These are phyloP conservation scores for Chydorus sphaericus DNA, from an alignment of 2,888 invertebrate genomes.

Conservation along the genomic window DNA sequence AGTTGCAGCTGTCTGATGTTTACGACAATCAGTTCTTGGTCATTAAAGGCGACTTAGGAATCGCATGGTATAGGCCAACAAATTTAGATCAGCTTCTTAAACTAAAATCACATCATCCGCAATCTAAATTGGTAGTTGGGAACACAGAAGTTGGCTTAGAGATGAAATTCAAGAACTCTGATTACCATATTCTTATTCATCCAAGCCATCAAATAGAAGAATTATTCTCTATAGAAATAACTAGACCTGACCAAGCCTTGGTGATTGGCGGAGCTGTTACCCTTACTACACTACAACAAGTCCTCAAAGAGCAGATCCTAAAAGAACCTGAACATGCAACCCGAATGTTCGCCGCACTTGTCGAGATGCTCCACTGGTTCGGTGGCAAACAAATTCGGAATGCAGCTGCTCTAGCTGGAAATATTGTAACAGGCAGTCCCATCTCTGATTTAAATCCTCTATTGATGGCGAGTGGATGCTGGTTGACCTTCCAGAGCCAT, in stretches of 20 bases:
- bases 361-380: conserved; percentile 83
- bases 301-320: neutral
- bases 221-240: too few species aligned
- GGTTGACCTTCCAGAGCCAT: conserved; percentile 15
- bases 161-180: conserved; percentile 67
- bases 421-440: conserved; percentile 88
- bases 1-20: conserved; percentile 35
- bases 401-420: conserved; percentile 84
- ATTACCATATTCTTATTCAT: conserved; percentile 63
- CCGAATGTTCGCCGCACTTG: conserved; percentile 35
- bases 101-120: conserved; percentile 49
- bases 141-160: conserved; percentile 89
- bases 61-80: conserved; percentile 62
- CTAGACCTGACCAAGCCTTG: conserved; percentile 43
- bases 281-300: conserved; percentile 52
- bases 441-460: conserved; percentile 92
- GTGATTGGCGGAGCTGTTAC: conserved; percentile 65
- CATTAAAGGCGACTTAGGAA: conserved; percentile 45
- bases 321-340: conserved; percentile 32
- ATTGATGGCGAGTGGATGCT: conserved; percentile 54
- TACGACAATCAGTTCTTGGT: conserved; percentile 44
- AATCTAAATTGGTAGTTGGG: conserved; percentile 69
- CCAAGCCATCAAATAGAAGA: conserved; percentile 51
- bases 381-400: conserved; percentile 90
- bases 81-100: conserved; percentile 47